Conservation (phyloP, 2,113 vertebrate genomes). For the Crotalus horridus region DNA sequence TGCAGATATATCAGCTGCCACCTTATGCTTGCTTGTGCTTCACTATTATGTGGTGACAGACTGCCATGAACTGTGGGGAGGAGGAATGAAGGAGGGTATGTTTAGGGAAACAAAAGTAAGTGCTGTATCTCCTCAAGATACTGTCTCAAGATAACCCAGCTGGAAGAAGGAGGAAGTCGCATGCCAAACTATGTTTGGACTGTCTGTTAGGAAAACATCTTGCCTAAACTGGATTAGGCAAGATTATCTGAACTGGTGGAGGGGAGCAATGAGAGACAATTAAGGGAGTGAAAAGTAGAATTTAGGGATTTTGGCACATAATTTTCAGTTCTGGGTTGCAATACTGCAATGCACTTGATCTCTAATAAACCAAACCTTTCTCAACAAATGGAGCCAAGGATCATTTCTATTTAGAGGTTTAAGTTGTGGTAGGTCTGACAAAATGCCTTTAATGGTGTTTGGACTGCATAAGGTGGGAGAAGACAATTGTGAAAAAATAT, state of each 20-base stretch:
- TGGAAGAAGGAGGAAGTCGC: background rate
- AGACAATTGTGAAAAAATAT: background rate
- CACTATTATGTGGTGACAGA: background rate
- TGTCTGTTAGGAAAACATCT: background rate
- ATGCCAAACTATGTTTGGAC: background rate
- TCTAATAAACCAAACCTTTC: background rate
- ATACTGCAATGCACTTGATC: background rate
- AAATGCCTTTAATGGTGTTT: background rate
- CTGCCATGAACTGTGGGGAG: background rate
- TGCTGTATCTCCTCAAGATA: background rate
- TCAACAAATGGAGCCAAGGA: background rate
- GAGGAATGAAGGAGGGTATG: background rate
- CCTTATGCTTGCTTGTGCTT: background rate
- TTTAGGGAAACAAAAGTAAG: background rate
- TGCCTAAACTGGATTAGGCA: background rate
- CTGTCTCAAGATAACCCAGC: background rate
- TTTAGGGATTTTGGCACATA: background rate
- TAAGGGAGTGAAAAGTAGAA: background rate
- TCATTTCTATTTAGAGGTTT: background rate
- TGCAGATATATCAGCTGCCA: background rate
- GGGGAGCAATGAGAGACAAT: background rate
- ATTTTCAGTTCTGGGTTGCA: background rate
- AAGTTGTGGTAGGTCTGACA: background rate
- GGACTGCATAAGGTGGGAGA: background rate
- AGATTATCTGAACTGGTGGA: background rate